A percentile compares a stretch with the other conserved stretches of the same genome.
Conservation (phyloP, 2,888 invertebrate species). For the Pollenia amentaria region DNA sequence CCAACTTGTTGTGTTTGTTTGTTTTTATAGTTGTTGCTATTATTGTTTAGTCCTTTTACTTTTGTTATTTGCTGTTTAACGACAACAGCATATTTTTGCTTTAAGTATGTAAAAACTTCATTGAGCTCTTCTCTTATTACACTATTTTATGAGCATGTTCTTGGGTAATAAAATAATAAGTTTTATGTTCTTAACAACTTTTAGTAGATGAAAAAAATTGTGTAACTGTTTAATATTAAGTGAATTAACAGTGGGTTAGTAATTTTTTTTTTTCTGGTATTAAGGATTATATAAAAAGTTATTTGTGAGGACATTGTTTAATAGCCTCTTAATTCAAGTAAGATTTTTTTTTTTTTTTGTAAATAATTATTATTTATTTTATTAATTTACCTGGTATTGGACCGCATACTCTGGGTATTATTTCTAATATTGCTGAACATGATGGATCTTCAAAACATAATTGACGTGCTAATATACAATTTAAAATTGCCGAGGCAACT, state of each 20-base stretch:
- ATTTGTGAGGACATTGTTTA: background rate
- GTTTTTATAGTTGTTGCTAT: background rate
- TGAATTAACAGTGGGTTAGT: background rate
- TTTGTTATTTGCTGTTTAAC: constrained; percentile 37
- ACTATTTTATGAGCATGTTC: constrained; percentile 35
- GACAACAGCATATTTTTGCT: constrained; percentile 12
- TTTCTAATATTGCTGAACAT: constrained; percentile 95
- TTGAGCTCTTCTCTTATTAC: constrained; percentile 11
- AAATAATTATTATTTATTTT: no score
- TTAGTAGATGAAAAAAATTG: background rate
- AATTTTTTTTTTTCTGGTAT: background rate
- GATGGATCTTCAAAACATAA: constrained; percentile 95
- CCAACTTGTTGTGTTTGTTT: background rate
- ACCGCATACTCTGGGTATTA: constrained; percentile 95
- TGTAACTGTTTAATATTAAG: background rate
- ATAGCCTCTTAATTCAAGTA: no score
- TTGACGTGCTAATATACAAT: constrained; percentile 94
- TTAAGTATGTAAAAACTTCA: constrained; percentile 14
- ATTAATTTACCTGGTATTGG: constrained; percentile 92
- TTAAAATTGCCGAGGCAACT: constrained; percentile 91
- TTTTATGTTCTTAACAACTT: constrained; percentile 27
- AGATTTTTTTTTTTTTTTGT: background rate
- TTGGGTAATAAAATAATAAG: constrained; percentile 45
- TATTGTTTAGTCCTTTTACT: constrained; percentile 11
- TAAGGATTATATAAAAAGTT: background rate